Percentiles rank a stretch among this genome's conserved stretches.
Evolutionary conservation across 2,797 vertebrate genomes (phyloP).

Genomic region (Hylomyscus alleni): DNA sequence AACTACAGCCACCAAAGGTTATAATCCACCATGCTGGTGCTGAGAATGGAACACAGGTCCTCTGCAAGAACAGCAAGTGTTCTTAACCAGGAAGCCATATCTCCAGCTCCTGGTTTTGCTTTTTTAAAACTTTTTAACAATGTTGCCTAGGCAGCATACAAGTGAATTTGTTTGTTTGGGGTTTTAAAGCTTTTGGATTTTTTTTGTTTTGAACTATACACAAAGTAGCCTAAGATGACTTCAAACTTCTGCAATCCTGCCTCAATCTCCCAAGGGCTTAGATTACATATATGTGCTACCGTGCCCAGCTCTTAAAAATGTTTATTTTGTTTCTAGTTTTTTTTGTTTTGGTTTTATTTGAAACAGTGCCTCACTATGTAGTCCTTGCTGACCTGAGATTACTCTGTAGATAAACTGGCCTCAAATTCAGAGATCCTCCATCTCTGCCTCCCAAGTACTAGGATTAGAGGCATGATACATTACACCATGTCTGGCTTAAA

Average conservation of each 20-base stretch:
- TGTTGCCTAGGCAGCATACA: slow-evolving; percentile 36
- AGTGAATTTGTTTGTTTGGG: slow-evolving; percentile 54
- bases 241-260: background rate
- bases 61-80: background rate
- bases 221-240: background rate
- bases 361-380: background rate
- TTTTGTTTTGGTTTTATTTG: background rate
- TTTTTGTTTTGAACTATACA: background rate
- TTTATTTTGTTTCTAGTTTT: background rate
- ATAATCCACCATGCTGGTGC: background rate
- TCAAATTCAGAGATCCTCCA: background rate
- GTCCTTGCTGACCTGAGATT: background rate
- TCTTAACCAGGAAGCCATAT: background rate
- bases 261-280: background rate
- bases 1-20: background rate
- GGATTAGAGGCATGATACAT: background rate
- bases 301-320: background rate
- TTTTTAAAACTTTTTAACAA: background rate
- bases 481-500: background rate
- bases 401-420: background rate
- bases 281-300: background rate
- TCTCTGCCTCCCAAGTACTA: background rate
- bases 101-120: background rate
- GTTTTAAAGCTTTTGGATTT: background rate
- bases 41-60: background rate